Conservation (phyloP, 2,888 invertebrate species). For the Amblyjoppa fuscipennis region DNA sequence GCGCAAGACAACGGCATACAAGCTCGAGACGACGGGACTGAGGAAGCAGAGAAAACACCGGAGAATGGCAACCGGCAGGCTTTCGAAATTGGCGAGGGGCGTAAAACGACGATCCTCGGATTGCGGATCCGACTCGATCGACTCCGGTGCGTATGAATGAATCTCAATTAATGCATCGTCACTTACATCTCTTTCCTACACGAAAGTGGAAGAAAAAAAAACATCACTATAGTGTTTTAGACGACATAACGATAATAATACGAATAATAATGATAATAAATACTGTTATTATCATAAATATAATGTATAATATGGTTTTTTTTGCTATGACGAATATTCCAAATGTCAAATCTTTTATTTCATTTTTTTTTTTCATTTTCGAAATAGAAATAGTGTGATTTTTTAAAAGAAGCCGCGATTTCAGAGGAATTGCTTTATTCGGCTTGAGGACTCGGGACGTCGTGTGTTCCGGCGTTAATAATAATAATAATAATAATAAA, state of each 20-base stretch:
- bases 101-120: conserved; percentile 36
- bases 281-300: too few relatives aligned
- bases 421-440: too few relatives aligned
- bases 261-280: background rate
- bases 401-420: too few relatives aligned
- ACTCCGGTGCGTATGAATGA: conserved; percentile 5
- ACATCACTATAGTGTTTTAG: background rate
- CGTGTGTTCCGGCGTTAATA: too few relatives aligned
- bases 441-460: too few relatives aligned
- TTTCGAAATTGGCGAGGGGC: conserved; percentile 48
- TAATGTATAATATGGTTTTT: too few relatives aligned
- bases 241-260: background rate
- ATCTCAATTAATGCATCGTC: background rate
- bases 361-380: too few relatives aligned
- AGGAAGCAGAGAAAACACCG: conserved; percentile 38
- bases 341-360: too few relatives aligned
- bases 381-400: too few relatives aligned
- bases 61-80: conserved; percentile 48
- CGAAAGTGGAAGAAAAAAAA: background rate
- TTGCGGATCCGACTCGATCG: conserved; percentile 7
- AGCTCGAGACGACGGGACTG: conserved; percentile 19
- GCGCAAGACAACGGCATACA: conserved; percentile 41
- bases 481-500: too few relatives aligned
- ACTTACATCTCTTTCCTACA: too few relatives aligned
- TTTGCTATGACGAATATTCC: too few relatives aligned